Evolutionary conservation across 2,797 vertebrate species (phyloP).

Genomic region (Tragelaphus eurycerus): DNA sequence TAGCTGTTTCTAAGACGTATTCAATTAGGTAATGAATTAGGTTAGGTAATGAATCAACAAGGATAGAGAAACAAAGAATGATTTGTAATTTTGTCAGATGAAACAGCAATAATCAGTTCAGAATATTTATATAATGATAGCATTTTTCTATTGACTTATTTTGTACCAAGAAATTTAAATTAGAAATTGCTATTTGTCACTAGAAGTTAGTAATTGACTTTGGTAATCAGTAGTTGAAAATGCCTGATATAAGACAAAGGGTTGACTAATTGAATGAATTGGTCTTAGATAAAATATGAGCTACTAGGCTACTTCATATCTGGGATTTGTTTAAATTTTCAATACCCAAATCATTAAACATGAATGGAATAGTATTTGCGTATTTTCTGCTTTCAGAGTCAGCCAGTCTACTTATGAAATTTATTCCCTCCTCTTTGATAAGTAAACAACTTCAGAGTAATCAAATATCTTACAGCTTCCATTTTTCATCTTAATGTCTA

Average conservation of each 20-base stretch:
- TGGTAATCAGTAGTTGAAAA: slow-evolving; percentile 32
- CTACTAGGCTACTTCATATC: background rate
- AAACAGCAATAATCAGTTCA: background rate
- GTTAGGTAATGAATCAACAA: slow-evolving; percentile 31
- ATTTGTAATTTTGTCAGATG: slow-evolving; percentile 51
- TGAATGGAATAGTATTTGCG: slow-evolving; percentile 36
- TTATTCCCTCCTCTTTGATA: slow-evolving; percentile 62
- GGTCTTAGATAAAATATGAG: background rate
- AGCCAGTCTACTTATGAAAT: slow-evolving; percentile 51
- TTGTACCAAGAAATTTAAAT: slow-evolving; percentile 57
- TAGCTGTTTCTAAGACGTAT: slow-evolving; percentile 47
- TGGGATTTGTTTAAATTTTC: slow-evolving; percentile 56
- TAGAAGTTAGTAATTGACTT: slow-evolving; percentile 48
- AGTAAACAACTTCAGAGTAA: slow-evolving; percentile 72
- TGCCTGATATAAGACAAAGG: slow-evolving; percentile 20
- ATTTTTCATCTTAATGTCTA: slow-evolving; percentile 59
- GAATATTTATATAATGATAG: slow-evolving; percentile 61
- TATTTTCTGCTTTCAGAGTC: slow-evolving; percentile 73
- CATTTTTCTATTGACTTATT: slow-evolving; percentile 52
- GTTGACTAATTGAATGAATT: slow-evolving; percentile 30
- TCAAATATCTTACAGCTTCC: slow-evolving; percentile 68
- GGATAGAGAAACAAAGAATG: slow-evolving; percentile 46
- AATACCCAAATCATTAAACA: slow-evolving; percentile 15
- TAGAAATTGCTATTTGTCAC: slow-evolving; percentile 41
- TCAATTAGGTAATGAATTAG: slow-evolving; percentile 33